Evolutionary conservation across 1,140 invertebrate species (phyloP).

Genomic region (Cyphomyrmex costatus): DNA sequence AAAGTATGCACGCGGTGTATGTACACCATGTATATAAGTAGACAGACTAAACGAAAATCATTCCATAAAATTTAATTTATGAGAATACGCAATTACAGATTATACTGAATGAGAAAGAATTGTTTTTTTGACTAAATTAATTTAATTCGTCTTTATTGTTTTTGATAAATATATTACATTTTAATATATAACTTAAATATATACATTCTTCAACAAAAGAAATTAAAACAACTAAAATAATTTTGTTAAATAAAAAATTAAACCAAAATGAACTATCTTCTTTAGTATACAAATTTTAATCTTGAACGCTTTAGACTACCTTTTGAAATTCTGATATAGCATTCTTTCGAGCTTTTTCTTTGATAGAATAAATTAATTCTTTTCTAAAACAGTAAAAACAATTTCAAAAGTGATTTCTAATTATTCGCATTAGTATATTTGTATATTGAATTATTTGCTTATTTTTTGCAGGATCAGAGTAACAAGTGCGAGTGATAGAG

Average conservation of each 20-base stretch:
- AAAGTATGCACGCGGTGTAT: too few relatives aligned
- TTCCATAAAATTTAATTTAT: not conserved
- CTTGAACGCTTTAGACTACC: not conserved
- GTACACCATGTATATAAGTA: not conserved
- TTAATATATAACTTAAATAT: too few relatives aligned
- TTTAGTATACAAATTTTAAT: not conserved
- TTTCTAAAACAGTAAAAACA: not conserved
- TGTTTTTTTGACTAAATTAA: too few relatives aligned
- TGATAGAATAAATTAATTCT: not conserved
- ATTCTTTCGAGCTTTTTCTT: not conserved
- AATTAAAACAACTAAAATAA: too few relatives aligned
- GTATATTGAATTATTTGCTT: slow-evolving; percentile 13
- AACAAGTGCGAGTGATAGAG: slow-evolving; percentile 43
- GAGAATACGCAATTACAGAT: not conserved
- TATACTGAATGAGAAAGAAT: not conserved
- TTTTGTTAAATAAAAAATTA: too few relatives aligned
- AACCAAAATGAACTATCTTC: too few relatives aligned
- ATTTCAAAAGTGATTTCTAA: not conserved
- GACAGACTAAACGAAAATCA: not conserved
- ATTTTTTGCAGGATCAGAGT: slow-evolving; percentile 16
- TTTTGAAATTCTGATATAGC: not conserved
- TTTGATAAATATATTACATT: too few relatives aligned
- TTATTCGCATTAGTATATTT: not conserved
- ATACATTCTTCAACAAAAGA: too few relatives aligned
- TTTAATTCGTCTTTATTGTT: too few relatives aligned